These are phyloP conservation scores for Ceratosolen solmsi DNA, from an alignment of 1,140 invertebrate genomes.

Conservation along the genomic window DNA sequence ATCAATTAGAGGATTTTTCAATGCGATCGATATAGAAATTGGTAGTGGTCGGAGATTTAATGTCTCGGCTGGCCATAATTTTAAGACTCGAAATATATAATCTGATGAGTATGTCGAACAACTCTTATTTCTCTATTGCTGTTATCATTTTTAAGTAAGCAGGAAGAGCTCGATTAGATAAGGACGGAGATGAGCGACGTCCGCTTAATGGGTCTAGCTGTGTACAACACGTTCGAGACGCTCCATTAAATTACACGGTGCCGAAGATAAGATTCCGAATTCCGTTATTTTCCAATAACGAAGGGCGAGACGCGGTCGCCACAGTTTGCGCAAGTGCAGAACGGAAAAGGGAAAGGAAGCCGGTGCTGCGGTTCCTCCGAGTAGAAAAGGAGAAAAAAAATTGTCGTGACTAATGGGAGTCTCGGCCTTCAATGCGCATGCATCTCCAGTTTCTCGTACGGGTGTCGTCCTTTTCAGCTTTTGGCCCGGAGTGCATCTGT, in stretches of 20 bases:
- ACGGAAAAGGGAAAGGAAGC: conserved; percentile 6
- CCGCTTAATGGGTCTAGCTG: background rate
- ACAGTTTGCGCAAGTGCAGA: conserved; percentile 11
- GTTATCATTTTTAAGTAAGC: background rate
- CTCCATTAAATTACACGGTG: background rate
- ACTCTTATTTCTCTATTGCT: background rate
- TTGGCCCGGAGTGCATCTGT: conserved; percentile 20
- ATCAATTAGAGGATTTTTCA: background rate
- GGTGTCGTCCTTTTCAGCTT: background rate
- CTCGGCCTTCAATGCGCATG: background rate
- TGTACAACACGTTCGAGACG: background rate
- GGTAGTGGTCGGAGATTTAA: background rate
- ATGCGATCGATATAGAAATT: background rate
- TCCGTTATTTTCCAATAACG: conserved; percentile 10
- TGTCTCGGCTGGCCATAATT: too few species aligned
- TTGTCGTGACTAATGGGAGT: conserved; percentile 36
- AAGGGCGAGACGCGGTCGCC: background rate
- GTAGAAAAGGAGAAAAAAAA: conserved; percentile 15
- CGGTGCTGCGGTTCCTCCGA: background rate
- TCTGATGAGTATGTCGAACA: background rate
- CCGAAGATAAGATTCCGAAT: conserved; percentile 1
- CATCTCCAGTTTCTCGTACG: conserved; percentile 36
- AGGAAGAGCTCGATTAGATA: conserved; percentile 1
- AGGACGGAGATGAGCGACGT: background rate
- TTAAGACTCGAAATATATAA: background rate